These are phyloP conservation scores for Cheilosia scutellata DNA, from an alignment of 2,888 invertebrate genomes.

Conservation along the genomic window DNA sequence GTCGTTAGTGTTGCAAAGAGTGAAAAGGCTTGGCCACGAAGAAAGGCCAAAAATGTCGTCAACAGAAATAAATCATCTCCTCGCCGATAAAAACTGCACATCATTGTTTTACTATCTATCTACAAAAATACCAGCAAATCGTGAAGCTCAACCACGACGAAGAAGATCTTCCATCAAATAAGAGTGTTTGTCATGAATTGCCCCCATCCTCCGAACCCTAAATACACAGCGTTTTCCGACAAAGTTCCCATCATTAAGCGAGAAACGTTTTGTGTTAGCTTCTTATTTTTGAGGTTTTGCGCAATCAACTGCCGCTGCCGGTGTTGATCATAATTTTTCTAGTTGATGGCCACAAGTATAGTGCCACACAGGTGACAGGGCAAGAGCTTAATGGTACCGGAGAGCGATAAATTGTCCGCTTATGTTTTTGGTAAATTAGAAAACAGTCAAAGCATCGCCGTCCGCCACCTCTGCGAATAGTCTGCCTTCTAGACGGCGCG, in stretches of 20 bases:
- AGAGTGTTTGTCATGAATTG: slow-evolving; percentile 32
- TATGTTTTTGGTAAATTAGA: slow-evolving; percentile 20
- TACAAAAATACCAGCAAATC: slow-evolving; percentile 22
- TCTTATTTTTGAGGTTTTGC: slow-evolving; percentile 21
- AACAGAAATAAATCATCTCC: slow-evolving; percentile 33
- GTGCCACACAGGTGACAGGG: background rate
- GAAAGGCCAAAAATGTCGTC: slow-evolving; percentile 24
- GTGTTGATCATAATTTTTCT: slow-evolving; percentile 33
- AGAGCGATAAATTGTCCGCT: slow-evolving; percentile 32
- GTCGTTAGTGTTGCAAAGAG: background rate
- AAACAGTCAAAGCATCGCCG: slow-evolving; percentile 28
- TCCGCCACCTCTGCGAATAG: background rate
- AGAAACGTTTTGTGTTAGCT: slow-evolving; percentile 13
- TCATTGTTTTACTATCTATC: slow-evolving; percentile 21
- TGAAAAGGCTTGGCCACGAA: slow-evolving; percentile 17
- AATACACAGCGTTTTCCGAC: background rate
- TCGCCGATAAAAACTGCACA: slow-evolving; percentile 42
- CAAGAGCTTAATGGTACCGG: slow-evolving; percentile 11
- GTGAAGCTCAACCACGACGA: slow-evolving; percentile 32
- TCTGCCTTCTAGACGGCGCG: background rate
- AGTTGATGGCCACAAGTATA: background rate
- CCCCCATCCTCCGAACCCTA: slow-evolving; percentile 5
- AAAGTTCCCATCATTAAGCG: slow-evolving; percentile 46
- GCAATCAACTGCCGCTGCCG: slow-evolving; percentile 10
- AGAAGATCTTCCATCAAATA: slow-evolving; percentile 11